Conservation (phyloP, 37 sponge, comb jelly and placozoan genomes). For the Spongilla lacustris region DNA sequence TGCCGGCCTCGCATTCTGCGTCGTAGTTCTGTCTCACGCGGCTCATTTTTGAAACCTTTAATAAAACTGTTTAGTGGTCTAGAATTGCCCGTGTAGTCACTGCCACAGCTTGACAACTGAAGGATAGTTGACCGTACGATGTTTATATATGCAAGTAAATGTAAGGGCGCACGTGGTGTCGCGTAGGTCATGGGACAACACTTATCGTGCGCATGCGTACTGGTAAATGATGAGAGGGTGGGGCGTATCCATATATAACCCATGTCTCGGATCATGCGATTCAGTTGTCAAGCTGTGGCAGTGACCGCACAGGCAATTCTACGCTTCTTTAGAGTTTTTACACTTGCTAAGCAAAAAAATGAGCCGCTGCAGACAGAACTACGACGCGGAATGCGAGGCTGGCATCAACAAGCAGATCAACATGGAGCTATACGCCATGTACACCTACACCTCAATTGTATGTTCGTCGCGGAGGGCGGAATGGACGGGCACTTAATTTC, state of each 20-base stretch:
- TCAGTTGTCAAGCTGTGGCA: neutral
- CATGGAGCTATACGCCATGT: constrained; percentile 88
- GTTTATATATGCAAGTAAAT: too few relatives aligned
- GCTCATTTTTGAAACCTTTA: neutral
- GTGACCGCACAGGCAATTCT: neutral
- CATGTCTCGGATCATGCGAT: too few relatives aligned
- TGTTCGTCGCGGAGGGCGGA: neutral
- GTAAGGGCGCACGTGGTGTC: too few relatives aligned
- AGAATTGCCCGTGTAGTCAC: constrained; percentile 72
- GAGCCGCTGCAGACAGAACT: constrained; percentile 70
- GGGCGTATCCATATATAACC: too few relatives aligned
- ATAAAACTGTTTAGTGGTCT: neutral
- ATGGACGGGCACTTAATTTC: neutral
- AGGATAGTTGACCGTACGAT: too few relatives aligned
- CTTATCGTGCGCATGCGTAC: too few relatives aligned
- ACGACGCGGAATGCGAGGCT: constrained; percentile 72
- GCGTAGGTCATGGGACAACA: neutral
- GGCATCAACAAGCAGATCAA: constrained; percentile 92
- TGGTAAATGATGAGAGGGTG: too few relatives aligned
- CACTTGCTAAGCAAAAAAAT: neutral
- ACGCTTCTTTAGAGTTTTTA: neutral
- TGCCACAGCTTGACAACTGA: constrained; percentile 78
- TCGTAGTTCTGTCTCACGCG: constrained; percentile 79
- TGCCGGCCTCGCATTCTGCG: constrained; percentile 73
- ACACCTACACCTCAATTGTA: constrained; percentile 89